A percentile compares a stretch with the other conserved stretches of the same genome.
Conservation (phyloP, 2,797 vertebrate species). For the Oceanodroma leucorhoa region DNA sequence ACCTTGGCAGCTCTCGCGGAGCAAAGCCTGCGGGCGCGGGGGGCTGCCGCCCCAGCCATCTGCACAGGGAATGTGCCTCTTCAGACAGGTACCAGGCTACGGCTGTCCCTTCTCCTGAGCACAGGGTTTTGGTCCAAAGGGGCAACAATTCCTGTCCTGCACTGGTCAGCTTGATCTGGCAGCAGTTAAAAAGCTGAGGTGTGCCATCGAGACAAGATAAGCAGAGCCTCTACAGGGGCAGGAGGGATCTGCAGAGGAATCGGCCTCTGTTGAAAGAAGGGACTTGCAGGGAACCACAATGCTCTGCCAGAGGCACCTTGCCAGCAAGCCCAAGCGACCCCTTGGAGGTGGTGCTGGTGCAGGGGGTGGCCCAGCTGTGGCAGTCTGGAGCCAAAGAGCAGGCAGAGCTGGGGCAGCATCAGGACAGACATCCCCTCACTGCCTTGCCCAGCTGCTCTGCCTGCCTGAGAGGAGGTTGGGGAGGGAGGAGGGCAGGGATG, state of each 20-base stretch:
- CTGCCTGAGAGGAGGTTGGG: not conserved
- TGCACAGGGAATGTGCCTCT: not conserved
- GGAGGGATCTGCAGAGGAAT: not conserved
- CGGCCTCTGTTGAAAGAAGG: not conserved
- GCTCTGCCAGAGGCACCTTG: not conserved
- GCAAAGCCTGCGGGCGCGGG: not conserved
- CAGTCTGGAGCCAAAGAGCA: not conserved
- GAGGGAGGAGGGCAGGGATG: not conserved
- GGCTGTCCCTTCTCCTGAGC: not conserved
- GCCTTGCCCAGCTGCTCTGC: not conserved
- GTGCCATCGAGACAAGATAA: not conserved
- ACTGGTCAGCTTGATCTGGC: not conserved
- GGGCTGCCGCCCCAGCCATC: not conserved
- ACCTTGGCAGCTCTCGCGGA: not conserved
- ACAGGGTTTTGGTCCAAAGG: not conserved
- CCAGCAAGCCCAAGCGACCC: not conserved
- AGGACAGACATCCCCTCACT: not conserved
- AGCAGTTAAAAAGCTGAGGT: constrained; percentile 21
- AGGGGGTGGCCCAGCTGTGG: not conserved
- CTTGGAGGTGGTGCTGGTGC: not conserved
- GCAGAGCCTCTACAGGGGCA: not conserved
- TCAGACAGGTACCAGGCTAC: not conserved
- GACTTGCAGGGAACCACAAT: not conserved
- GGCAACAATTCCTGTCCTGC: not conserved
- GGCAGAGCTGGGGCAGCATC: not conserved